Base-by-base conservation (phyloP, 2,113 vertebrate species). In the Bubo blakistoni region DNA sequence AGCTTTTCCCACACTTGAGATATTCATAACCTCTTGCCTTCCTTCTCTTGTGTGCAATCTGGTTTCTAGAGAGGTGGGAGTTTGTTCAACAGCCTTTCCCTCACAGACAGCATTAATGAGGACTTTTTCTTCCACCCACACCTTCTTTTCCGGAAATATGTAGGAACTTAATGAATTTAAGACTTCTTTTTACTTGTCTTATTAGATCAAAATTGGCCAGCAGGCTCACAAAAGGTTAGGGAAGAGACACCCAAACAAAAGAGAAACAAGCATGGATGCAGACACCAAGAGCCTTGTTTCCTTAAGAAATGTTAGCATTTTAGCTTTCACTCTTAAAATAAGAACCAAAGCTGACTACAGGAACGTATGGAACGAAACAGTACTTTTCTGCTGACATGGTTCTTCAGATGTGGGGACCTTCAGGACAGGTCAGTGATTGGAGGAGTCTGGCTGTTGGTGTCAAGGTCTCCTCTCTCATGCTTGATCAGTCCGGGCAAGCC, bases 41-140 rank as follows among this genome's bases (percentile, higher is more conserved):
- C 57, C 90, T 34, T 86, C 62, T 69, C 29, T 78, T 7, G 8
- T 21, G 18, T 91, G 44, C 86, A 89, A 16, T 84, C 86, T 92
- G 83, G 17, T 86, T 94, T 84, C 83, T 74, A 17, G 87, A 86
- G 38, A 74, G 65, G 72, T 73, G 20, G 80, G 82, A 92, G 83
- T 81, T 84, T 92, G 32, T 80, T 91, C 47, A 11, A 42, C 84
- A 94, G 42, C 69, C 67, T 91, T 87, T 84, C 65, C 44, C 73
- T 77, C 47, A 40, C 69, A 81, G 81, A n/a, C 89, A 86, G 57
- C 52, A 30, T 81, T 92, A 94, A 89, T 82, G 62, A 95, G 44
- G 71, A 72, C 77, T 92, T 88, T 93, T 36, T 95, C 62, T 73
- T 84, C 89, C 66, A 87, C 91, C 69, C 69, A 92, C 86, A 52